A percentile compares a stretch with the other conserved stretches of the same genome.
These are phyloP conservation scores for Eurystomus gularis DNA, from an alignment of 2,113 vertebrate species.

Conservation along the genomic window DNA sequence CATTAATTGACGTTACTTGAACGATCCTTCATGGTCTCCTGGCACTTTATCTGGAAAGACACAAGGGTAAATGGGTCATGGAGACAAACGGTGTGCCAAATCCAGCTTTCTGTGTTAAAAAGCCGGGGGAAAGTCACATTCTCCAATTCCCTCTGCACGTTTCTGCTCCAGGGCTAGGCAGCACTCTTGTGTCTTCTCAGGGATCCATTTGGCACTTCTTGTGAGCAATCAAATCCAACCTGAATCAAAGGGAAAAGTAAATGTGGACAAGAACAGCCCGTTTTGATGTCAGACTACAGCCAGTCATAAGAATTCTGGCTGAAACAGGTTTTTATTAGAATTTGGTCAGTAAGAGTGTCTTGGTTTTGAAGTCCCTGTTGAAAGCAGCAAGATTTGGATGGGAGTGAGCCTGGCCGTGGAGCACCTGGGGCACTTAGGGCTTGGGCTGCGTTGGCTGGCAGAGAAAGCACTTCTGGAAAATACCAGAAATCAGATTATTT, in stretches of 20 bases:
- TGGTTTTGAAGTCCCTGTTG: neutral
- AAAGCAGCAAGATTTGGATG: neutral
- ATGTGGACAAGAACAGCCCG: neutral
- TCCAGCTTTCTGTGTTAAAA: neutral
- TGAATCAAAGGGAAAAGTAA: neutral
- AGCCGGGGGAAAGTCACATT: neutral
- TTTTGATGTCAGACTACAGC: neutral
- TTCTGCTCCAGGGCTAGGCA: neutral
- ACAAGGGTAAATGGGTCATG: fast-evolving
- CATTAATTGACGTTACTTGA: no score
- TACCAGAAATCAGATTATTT: neutral
- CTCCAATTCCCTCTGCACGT: neutral
- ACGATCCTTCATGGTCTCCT: no score
- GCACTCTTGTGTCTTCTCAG: neutral
- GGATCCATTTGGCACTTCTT: neutral
- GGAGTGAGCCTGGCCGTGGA: fast-evolving
- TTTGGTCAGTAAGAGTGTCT: neutral
- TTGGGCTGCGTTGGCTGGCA: neutral
- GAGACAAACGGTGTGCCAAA: neutral
- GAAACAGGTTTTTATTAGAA: neutral
- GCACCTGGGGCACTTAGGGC: neutral
- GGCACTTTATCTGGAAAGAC: neutral
- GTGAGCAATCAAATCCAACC: neutral
- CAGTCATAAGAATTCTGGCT: fast-evolving
- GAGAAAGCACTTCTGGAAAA: neutral